Base-by-base conservation (phyloP, 2,888 invertebrate species). In the Catocala sponsa region DNA sequence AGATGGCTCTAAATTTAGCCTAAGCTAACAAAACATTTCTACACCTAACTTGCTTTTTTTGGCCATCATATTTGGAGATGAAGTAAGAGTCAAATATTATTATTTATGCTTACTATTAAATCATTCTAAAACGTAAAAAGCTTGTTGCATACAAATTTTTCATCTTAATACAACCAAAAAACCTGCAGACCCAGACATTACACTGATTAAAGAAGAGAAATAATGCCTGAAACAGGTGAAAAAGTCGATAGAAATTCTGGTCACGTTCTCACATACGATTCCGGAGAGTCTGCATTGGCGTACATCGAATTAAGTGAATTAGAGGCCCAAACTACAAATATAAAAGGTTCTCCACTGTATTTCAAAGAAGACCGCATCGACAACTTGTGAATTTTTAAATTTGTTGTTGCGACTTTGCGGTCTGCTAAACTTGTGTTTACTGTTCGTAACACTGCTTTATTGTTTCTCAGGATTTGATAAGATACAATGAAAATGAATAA, bases 261-360 rank as follows among this genome's bases (percentile, higher is more conserved):
- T 68, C 78, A 79, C 78, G 78, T 57, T 54, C 56, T 43, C 64
- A 73, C 76, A 70, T 71, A 68, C 78, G 72, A 74, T 70, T 68
- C 57, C 55, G 33, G 57, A 60, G 58, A 67, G 63, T 54, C 78
- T 77, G 78, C 79, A 77, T 79, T 79, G 76, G 62, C 72, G 81
- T 71, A 79, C 79, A 80, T 70, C 59, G 77, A 71, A 82, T 81
- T 83, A 79, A 77, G 79, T 81, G 77, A 76, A 74, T 79, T 78
- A 77, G 57, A 75, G 70, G 66, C 65, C 59, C 52, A 67, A 72
- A 65, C 53, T 66, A 54, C 63, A 59, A 50, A 60, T 72, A 70
- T 76, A 75, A 79, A 80, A 76, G 70, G 73, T 66, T 58, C 32
- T 55, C 50, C 15, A 55, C 66, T 60, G 52, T 66, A 55, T 58